Conservation (phyloP, 2,797 vertebrate species). For the Gymnothorax reevesii region DNA sequence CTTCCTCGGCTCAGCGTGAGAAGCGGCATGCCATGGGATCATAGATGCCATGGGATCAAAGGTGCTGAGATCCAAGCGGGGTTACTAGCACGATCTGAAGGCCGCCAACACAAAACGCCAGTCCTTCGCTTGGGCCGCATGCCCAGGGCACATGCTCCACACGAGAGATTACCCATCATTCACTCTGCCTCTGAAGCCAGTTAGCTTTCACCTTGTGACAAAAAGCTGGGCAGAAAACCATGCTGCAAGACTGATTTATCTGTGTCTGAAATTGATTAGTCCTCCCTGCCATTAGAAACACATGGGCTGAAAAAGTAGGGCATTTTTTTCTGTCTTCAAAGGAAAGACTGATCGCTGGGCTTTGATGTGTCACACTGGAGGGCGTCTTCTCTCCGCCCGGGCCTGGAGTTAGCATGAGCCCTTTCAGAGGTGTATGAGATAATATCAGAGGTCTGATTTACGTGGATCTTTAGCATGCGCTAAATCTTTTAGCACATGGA, state of each 20-base stretch:
- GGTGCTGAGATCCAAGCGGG: constrained; percentile 44
- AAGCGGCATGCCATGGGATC: constrained; percentile 65
- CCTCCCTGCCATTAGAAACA: constrained; percentile 12
- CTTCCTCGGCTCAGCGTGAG: constrained; percentile 39
- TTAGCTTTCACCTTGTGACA: constrained; percentile 22
- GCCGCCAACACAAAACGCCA: constrained; percentile 28
- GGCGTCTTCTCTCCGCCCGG: neutral
- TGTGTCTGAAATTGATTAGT: constrained; percentile 13
- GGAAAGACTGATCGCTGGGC: neutral
- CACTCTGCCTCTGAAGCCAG: constrained; percentile 16
- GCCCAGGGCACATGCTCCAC: constrained; percentile 61
- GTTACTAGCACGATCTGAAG: constrained; percentile 35
- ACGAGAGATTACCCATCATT: neutral
- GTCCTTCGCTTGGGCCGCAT: constrained; percentile 50
- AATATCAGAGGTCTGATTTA: neutral
- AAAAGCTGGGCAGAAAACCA: constrained; percentile 40
- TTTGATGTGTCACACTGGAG: neutral
- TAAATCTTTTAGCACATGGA: neutral
- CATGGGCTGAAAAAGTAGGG: neutral
- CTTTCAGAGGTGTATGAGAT: neutral
- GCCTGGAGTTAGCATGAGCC: neutral
- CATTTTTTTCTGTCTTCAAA: constrained; percentile 15
- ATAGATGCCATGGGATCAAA: constrained; percentile 36
- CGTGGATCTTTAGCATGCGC: neutral
- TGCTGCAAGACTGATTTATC: constrained; percentile 39